A percentile compares a stretch with the other conserved stretches of the same genome.
These are phyloP conservation scores for Tychaedon coryphoeus DNA, from an alignment of 2,113 vertebrate species.

Conservation along the genomic window DNA sequence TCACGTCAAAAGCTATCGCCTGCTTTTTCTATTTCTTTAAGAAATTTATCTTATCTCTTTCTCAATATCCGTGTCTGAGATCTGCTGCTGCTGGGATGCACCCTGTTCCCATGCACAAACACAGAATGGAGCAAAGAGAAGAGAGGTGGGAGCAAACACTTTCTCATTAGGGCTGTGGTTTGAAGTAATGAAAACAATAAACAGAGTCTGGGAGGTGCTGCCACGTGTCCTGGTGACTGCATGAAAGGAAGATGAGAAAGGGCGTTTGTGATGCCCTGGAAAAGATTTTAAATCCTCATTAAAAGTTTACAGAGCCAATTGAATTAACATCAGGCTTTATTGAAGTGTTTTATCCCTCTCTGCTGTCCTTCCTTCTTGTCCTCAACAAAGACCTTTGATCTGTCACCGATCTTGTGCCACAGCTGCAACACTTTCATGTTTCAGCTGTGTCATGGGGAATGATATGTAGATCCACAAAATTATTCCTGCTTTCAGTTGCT, in stretches of 20 bases:
- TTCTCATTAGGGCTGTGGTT: not conserved
- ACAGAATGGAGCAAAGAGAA: not conserved
- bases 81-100: not conserved
- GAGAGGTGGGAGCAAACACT: not conserved
- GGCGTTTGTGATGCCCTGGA: not conserved
- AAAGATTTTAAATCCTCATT: constrained; percentile 18
- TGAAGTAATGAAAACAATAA: constrained; percentile 6
- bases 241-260: not conserved
- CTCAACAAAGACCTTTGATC: not conserved
- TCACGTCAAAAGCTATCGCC: not conserved
- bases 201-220: not conserved
- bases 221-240: not conserved
- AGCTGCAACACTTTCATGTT: fast-evolving
- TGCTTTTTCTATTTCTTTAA: not conserved
- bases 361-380: not conserved
- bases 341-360: not conserved
- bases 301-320: not conserved
- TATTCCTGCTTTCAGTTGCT: not conserved
- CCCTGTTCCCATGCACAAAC: not conserved
- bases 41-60: constrained; percentile 21
- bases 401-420: not conserved
- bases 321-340: not conserved
- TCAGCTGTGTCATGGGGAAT: not conserved
- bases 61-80: not conserved
- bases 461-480: not conserved